Percentiles rank a stretch among this genome's conserved stretches.
These are phyloP conservation scores for Otus sunia DNA, from an alignment of 2,113 vertebrate genomes.

Conservation along the genomic window DNA sequence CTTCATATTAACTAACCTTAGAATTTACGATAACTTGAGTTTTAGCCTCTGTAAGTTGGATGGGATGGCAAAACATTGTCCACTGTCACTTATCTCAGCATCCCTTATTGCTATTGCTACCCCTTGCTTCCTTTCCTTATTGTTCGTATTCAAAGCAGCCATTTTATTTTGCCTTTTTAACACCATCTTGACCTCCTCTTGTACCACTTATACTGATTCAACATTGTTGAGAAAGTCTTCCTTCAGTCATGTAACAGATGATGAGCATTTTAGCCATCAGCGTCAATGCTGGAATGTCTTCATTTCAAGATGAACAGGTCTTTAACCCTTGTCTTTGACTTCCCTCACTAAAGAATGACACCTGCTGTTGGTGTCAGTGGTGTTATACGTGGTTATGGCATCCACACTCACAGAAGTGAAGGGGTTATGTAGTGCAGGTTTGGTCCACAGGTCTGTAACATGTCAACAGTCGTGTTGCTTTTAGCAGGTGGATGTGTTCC, in stretches of 20 bases:
- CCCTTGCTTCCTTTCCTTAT: not conserved
- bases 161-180: not conserved
- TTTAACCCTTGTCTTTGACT: not conserved
- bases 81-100: not conserved
- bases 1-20: not conserved
- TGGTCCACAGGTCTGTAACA: not conserved
- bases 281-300: not conserved
- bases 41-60: not conserved
- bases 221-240: not conserved
- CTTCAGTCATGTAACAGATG: not conserved
- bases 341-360: not conserved
- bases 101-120: not conserved
- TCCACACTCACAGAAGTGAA: fast-evolving
- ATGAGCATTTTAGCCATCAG: not conserved
- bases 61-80: not conserved
- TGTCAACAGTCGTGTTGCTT: not conserved
- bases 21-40: not conserved
- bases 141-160: not conserved
- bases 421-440: not conserved
- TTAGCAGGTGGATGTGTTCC: not conserved
- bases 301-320: not conserved
- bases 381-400: fast-evolving
- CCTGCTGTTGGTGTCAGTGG: not conserved
- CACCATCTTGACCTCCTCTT: not conserved
- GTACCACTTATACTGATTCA: not conserved